Evolutionary conservation across 1,140 invertebrate genomes (phyloP), one percentile per base, ranked within the genome.

Genomic region (Hyles euphorbiae): DNA sequence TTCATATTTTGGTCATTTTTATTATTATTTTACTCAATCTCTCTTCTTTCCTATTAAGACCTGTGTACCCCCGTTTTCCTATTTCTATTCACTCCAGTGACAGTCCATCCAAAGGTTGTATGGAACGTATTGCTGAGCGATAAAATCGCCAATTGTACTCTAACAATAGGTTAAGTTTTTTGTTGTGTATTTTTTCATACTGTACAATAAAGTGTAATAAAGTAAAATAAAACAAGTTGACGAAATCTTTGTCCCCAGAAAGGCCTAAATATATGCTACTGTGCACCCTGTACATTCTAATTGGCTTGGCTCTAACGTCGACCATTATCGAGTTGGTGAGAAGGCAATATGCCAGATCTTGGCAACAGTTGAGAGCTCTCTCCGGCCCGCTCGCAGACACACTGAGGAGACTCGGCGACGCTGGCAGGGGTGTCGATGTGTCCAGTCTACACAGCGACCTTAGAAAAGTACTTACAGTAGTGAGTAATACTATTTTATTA

Each of bases 311-410:
- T 2, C 82, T 99, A 48, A 98, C 98, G 2, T 96, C 97, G 2
- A 99, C 98, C 63, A 98, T 98, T 67, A 98, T 98, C 70, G 97
- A 98, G 85, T 87, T 97, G 60, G 95, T 97, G 43, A 87, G 95
- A 53, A 88, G 94, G 55, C 95, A 97, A 77, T 97, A 97, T 81
- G 94, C 95, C 6, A 93, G 95, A 66, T 96, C 94, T 57, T 97
- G 96, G 96, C 91, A 93, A 70, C 93, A 94, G 71, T 80, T 96
- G 34, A 93, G 95, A 81, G 93, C 94, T 32, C 84, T 96, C 7
- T 93, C 94, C 2, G 95, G 95, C 44, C 95, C 95, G 5, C 84
- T 97, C 65, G 94, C 95, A 3, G 95, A 96, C 68, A 93, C 94
- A 49, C 84, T 96, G 40, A 88, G 92, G 43, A 92, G 93, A 77